Conservation (phyloP, 2,888 invertebrate genomes). For the Pristionchus arcanus region DNA sequence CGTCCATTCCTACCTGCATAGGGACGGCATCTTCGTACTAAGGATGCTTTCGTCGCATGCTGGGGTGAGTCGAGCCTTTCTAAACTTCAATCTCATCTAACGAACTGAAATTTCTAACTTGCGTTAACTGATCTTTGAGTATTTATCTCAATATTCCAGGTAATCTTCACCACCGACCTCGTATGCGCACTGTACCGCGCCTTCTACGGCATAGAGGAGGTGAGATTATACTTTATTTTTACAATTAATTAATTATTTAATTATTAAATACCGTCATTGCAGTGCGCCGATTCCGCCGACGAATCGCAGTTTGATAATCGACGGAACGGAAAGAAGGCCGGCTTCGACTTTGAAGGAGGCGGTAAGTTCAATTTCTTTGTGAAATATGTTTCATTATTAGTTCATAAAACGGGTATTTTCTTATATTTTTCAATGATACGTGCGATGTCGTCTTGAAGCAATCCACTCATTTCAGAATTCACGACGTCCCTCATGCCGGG, state of each 20-base stretch:
- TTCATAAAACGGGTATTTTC: background rate
- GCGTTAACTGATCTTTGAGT: conserved; percentile 10
- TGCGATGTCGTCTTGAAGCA: too few relatives aligned
- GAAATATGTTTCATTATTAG: background rate
- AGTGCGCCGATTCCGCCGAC: conserved; percentile 47
- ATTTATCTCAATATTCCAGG: conserved; percentile 59
- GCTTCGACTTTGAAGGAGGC: background rate
- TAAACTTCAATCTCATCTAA: too few relatives aligned
- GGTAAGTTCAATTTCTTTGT: background rate
- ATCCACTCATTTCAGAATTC: conserved; percentile 54
- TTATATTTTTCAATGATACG: background rate
- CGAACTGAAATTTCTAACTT: too few relatives aligned
- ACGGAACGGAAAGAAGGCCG: background rate
- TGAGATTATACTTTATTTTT: background rate
- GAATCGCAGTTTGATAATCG: conserved; percentile 13
- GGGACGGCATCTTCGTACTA: conserved; percentile 77
- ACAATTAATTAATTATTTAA: background rate
- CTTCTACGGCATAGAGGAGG: conserved; percentile 63
- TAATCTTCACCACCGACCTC: conserved; percentile 76
- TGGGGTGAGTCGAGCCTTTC: conserved; percentile 56
- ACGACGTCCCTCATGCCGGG: conserved; percentile 62
- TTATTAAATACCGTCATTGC: background rate
- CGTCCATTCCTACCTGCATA: conserved; percentile 74
- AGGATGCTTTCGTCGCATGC: conserved; percentile 74
- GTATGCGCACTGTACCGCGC: conserved; percentile 71